Evolutionary conservation across 1,140 invertebrate genomes (phyloP).

Genomic region (Coptotermes formosanus): DNA sequence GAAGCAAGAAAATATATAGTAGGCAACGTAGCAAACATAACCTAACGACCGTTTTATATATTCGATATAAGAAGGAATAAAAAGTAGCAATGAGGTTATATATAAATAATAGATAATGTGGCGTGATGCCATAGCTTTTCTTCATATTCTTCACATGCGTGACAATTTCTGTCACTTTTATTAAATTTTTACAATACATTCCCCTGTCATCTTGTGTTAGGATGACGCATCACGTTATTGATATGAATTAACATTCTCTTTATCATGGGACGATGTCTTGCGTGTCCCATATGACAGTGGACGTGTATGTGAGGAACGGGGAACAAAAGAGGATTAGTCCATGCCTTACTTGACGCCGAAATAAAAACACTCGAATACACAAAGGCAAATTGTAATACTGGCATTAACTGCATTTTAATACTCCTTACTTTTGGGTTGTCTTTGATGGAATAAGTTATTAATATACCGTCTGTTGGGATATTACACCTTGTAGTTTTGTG

Average conservation of each 20-base stretch:
- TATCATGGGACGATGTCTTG: neutral
- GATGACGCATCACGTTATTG: constrained; percentile 2
- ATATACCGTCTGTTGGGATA: neutral
- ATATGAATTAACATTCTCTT: constrained; percentile 10
- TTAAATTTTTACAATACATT: neutral
- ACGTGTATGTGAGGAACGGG: neutral
- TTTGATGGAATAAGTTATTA: neutral
- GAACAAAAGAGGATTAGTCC: neutral
- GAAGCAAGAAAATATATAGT: neutral
- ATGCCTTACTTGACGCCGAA: neutral
- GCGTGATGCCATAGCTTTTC: neutral
- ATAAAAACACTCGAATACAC: neutral
- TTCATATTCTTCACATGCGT: neutral
- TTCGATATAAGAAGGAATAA: neutral
- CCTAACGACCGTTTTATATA: neutral
- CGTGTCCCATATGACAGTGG: neutral
- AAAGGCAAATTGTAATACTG: neutral
- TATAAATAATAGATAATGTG: neutral
- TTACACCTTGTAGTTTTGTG: no score
- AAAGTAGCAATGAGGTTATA: neutral
- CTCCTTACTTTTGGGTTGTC: neutral
- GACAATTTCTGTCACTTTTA: constrained; percentile 17
- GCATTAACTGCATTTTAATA: neutral
- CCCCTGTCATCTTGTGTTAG: constrained; percentile 7
- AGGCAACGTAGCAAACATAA: neutral